These are phyloP conservation scores for Cryptophagus acutangulus DNA, from an alignment of 2,888 invertebrate species.

Conservation along the genomic window DNA sequence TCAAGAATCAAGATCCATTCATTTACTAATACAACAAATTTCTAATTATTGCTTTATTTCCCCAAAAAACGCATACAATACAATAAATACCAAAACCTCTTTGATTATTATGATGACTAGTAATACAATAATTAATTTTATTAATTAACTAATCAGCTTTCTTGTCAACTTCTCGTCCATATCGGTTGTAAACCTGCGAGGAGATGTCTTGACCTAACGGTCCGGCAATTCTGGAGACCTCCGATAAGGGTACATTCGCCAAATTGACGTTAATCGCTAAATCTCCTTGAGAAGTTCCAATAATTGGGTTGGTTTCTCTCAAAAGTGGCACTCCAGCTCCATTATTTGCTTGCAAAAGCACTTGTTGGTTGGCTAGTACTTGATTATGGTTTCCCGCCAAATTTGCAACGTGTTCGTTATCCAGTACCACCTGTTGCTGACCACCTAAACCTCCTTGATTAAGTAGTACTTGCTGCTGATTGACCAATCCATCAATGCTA, in stretches of 20 bases:
- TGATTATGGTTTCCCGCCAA: slow-evolving; percentile 2
- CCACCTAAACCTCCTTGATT: too few species aligned
- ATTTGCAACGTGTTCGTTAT: slow-evolving; percentile 8
- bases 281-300: slow-evolving; percentile 3
- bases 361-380: slow-evolving; percentile 10
- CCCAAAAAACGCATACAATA: too few species aligned
- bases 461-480: too few species aligned
- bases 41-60: too few species aligned
- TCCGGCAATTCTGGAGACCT: too few species aligned
- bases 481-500: not conserved
- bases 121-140: too few species aligned
- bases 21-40: too few species aligned
- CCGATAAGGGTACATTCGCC: slow-evolving; percentile 9
- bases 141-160: too few species aligned
- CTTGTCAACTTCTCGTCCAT: slow-evolving; percentile 22
- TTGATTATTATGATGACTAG: too few species aligned
- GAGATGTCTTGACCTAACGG: slow-evolving; percentile 7
- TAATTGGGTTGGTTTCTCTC: slow-evolving; percentile 15
- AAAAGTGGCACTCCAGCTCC: slow-evolving; percentile 7
- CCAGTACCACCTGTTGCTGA: slow-evolving; percentile 6
- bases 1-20: too few species aligned
- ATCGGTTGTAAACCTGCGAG: slow-evolving; percentile 19
- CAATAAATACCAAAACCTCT: too few species aligned
- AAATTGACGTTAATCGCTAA: slow-evolving; percentile 11
- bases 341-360: not conserved